Conservation (phyloP, 2,797 vertebrate genomes). For the Enteromius radiatus region DNA sequence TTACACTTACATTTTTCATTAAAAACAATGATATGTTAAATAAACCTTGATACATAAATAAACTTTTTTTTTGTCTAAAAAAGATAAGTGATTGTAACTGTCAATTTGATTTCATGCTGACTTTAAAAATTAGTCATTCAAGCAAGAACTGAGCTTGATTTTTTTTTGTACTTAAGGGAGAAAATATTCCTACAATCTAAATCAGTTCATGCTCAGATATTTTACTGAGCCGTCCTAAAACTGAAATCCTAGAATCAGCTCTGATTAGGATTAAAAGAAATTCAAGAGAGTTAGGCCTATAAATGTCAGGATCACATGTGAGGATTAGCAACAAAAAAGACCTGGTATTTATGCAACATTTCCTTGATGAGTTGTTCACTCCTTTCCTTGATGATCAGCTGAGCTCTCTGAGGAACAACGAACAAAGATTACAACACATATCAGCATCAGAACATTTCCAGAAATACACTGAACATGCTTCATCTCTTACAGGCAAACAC, state of each 20-base stretch:
- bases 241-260: background rate
- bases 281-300: background rate
- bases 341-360: constrained; percentile 75
- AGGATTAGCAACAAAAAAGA: constrained; percentile 46
- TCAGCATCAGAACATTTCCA: background rate
- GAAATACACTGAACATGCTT: background rate
- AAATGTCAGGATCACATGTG: background rate
- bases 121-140: background rate
- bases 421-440: background rate
- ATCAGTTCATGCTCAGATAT: background rate
- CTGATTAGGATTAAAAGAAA: background rate
- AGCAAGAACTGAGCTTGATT: background rate
- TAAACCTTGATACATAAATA: no score
- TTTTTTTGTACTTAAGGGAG: background rate
- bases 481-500: background rate
- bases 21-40: background rate
- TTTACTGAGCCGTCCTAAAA: background rate
- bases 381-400: constrained; percentile 67
- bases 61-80: background rate
- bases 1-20: no score
- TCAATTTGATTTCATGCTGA: background rate
- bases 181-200: background rate
- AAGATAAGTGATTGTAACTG: background rate
- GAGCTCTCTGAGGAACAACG: constrained; percentile 65
- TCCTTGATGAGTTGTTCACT: constrained; percentile 72